Conservation (phyloP, 2,888 invertebrate genomes). For the Xestia rhomboidea region DNA sequence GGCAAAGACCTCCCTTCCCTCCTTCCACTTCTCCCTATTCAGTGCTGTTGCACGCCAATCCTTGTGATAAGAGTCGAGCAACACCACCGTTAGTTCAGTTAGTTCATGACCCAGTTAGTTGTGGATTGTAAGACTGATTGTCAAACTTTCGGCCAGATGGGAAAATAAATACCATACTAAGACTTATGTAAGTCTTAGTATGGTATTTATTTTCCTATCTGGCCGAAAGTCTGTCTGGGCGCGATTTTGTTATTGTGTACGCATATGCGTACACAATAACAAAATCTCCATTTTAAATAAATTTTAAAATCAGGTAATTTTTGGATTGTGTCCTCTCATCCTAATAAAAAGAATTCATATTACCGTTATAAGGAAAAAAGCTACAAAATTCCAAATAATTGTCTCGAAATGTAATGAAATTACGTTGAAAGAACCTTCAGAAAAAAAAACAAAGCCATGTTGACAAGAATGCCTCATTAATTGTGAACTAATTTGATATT, state of each 20-base stretch:
- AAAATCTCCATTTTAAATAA: background rate
- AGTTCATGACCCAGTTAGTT: too few relatives aligned
- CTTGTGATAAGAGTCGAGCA: too few relatives aligned
- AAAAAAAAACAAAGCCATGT: conserved; percentile 64
- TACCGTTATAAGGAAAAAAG: conserved; percentile 7
- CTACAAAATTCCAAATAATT: conserved; percentile 30
- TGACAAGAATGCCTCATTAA: conserved; percentile 65
- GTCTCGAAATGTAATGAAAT: conserved; percentile 57
- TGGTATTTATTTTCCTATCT: too few relatives aligned
- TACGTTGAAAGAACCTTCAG: conserved; percentile 49
- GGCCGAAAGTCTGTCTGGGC: too few relatives aligned
- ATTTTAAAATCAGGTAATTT: background rate
- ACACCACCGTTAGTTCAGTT: too few relatives aligned
- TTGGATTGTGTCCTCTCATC: background rate
- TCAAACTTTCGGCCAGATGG: background rate
- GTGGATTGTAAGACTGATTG: too few relatives aligned
- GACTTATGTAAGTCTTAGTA: too few relatives aligned
- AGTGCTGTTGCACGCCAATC: too few relatives aligned
- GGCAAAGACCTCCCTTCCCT: too few relatives aligned
- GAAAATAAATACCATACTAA: background rate
- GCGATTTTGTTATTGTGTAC: too few relatives aligned
- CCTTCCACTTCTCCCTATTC: too few relatives aligned
- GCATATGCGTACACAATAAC: background rate
- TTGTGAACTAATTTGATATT: conserved; percentile 71
- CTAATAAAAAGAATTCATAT: conserved; percentile 18